These are phyloP conservation scores for Laterallus jamaicensis DNA, from an alignment of 2,113 vertebrate genomes.

Conservation along the genomic window DNA sequence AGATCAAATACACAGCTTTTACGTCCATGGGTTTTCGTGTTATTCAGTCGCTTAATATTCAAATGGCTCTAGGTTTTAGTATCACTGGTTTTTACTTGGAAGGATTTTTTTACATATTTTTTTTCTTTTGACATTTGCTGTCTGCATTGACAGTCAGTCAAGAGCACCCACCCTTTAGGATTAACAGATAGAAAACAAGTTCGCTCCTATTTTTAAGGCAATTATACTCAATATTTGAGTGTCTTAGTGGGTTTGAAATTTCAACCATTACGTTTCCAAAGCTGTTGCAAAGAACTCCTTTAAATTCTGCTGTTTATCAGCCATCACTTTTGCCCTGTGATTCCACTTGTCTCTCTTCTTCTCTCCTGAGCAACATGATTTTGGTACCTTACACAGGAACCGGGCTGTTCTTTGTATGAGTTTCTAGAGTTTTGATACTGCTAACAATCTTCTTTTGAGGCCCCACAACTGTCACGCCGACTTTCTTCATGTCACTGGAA, in stretches of 20 bases:
- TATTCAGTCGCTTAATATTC: slow-evolving; percentile 62
- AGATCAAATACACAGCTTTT: slow-evolving; percentile 57
- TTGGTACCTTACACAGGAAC: slow-evolving; percentile 88
- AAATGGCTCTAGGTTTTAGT: slow-evolving; percentile 75
- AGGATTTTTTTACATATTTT: slow-evolving; percentile 46
- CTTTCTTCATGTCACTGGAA: slow-evolving; percentile 92
- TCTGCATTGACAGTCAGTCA: slow-evolving; percentile 68
- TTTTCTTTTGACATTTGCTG: slow-evolving; percentile 23
- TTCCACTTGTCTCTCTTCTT: slow-evolving; percentile 12
- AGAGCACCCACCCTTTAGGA: slow-evolving; percentile 65
- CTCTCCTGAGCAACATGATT: slow-evolving; percentile 52
- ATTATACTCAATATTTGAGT: slow-evolving; percentile 77
- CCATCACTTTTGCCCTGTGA: slow-evolving; percentile 39
- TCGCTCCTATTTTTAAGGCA: slow-evolving; percentile 82
- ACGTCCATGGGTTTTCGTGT: slow-evolving; percentile 17
- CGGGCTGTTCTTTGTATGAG: slow-evolving; percentile 90
- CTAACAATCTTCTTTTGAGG: slow-evolving; percentile 96
- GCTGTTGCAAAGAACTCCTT: slow-evolving; percentile 31
- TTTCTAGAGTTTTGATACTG: slow-evolving; percentile 95
- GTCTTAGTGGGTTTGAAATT: slow-evolving; percentile 69
- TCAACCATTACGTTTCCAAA: slow-evolving; percentile 47
- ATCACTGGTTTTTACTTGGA: slow-evolving; percentile 60
- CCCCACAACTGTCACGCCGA: slow-evolving; percentile 91
- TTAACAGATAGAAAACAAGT: slow-evolving; percentile 74
- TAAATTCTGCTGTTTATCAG: slow-evolving; percentile 14